phyloP scores from a whole-genome alignment of 2,113 vertebrate species.

The Notiomystis cincta region DNA sequence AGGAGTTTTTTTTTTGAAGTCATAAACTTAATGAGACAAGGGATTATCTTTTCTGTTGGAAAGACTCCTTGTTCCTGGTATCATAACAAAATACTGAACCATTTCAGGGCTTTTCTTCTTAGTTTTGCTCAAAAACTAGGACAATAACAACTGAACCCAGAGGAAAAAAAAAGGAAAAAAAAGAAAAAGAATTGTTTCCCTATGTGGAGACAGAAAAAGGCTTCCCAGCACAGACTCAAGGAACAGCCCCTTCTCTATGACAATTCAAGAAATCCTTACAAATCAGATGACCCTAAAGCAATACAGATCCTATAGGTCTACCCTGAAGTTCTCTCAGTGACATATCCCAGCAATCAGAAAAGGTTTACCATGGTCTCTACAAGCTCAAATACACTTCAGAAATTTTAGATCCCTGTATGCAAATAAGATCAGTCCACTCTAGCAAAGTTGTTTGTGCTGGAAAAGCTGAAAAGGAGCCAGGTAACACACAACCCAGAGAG shows the following conservation, averaged over 20 bases:
- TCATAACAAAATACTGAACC: neutral
- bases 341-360: neutral
- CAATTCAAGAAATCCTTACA: neutral
- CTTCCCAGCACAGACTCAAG: neutral
- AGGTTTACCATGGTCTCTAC: neutral
- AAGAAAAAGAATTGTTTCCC: neutral
- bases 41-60: slow-evolving; percentile 5
- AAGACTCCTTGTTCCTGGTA: neutral
- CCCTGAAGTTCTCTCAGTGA: neutral
- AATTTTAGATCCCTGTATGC: neutral
- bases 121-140: neutral
- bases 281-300: neutral
- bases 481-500: neutral
- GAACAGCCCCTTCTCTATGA: neutral
- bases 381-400: neutral
- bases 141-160: neutral
- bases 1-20: slow-evolving; percentile 1
- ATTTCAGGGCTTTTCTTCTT: neutral
- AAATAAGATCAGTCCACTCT: neutral
- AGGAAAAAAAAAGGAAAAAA: accelerated
- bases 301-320: neutral
- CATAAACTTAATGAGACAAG: slow-evolving; percentile 13
- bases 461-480: neutral
- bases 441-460: neutral
- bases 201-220: neutral